Evolutionary conservation across 2,888 invertebrate genomes (phyloP), one percentile per base, ranked within the genome.

Genomic region (Drosophila niveifrons): DNA sequence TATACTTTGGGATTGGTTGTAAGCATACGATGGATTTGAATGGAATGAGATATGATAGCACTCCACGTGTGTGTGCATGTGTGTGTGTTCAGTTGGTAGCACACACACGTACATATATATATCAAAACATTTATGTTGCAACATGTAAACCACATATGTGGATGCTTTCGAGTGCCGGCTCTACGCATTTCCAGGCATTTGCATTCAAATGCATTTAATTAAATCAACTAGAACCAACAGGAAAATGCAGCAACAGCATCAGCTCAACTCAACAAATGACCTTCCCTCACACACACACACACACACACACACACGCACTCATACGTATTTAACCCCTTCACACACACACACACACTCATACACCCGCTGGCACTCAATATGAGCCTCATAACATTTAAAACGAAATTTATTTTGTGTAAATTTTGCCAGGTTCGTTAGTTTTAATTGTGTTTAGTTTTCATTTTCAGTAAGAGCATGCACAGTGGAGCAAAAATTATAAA

Each of bases 161-260:
- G 83, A 78, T 71, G 78, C 68, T 72, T 75, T 74, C 48, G 61
- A 77, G 68, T 80, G 80, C 71, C 66, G 72, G 47, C 78, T 65
- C 63, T 73, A 77, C 69, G 79, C 74, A 79, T 74, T 83, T 64
- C 68, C 79, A 76, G 82, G 82, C 83, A 85, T 81, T 75, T 90
- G 80, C 81, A 90, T 89, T 86, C 90, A 86, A 90, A 90, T 86
- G 80, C 89, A 85, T 89, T 89, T 89, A 89, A 89, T 89, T 89
- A 90, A 89, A 89, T 89, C 89, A 90, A 86, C 85, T 85, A 79
- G 79, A 78, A 80, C 82, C 82, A 85, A 85, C 78, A 80, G 73
- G 72, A 80, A 82, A 82, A 66, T 82, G 78, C 85, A 74, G 70
- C 77, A 81, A 18, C 74, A 68, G 41, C 67, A 74, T 34, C 61